phyloP scores from a whole-genome alignment of 1,140 invertebrate species.

The Scaptomyza hsui region DNA sequence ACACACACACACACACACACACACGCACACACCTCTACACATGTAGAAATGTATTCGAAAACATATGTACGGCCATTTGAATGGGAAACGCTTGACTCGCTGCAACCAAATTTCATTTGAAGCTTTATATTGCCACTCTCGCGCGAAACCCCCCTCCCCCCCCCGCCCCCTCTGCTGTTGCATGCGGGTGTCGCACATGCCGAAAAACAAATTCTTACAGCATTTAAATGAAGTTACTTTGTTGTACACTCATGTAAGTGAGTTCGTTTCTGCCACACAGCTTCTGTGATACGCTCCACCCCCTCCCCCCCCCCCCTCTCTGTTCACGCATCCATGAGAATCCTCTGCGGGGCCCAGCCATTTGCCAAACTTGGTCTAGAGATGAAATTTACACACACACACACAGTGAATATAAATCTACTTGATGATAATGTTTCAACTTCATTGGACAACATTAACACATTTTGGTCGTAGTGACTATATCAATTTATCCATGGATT shows the following conservation, averaged over 20 bases:
- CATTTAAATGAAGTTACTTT: conserved; percentile 75
- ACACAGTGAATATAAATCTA: conserved; percentile 3
- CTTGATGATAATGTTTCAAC: conserved; percentile 28
- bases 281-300: conserved; percentile 15
- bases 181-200: conserved; percentile 58
- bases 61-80: conserved; percentile 53
- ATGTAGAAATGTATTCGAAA: conserved; percentile 35
- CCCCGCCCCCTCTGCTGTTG: background rate
- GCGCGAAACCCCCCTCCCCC: conserved; percentile 6
- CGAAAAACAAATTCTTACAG: conserved; percentile 77
- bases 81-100: conserved; percentile 34
- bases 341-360: conserved; percentile 6
- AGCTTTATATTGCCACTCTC: conserved; percentile 43
- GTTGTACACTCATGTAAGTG: conserved; percentile 51
- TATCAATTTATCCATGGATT: conserved; percentile 2
- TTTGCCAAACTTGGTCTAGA: conserved; percentile 13
- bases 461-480: conserved; percentile 1
- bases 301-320: background rate
- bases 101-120: conserved; percentile 48
- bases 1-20: conserved; percentile 1
- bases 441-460: conserved; percentile 7
- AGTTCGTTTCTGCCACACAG: conserved; percentile 24
- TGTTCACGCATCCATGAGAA: conserved; percentile 10
- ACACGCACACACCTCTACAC: conserved; percentile 9
- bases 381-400: background rate